Base-by-base conservation (phyloP, 1,140 invertebrate genomes). In the Drosophila repletoides region DNA sequence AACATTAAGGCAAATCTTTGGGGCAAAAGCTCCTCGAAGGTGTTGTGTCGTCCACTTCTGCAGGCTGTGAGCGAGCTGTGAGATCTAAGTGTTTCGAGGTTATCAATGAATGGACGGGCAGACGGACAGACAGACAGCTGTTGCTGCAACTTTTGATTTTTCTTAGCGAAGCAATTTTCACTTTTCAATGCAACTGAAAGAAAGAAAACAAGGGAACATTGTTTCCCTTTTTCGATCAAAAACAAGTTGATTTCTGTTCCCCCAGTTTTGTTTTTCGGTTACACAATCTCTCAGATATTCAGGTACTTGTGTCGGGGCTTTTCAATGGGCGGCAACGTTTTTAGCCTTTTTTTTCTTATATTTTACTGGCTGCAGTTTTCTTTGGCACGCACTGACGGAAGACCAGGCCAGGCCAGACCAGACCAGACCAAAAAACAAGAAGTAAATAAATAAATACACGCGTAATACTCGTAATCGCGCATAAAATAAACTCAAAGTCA, bases 141-240 rank as follows among this genome's bases (percentile, higher is more conserved):
- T 26, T 14, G 22, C 46, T 41, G 22, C 63, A 46, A 31, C 24
- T 53, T 55, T 55, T 24, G 6, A n/a, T 34, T 55, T 53, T 43
- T 58, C 36, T 59, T 46, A 14, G 29, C 66, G 34, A n/a, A 60
- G 40, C 67, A 80, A 76, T 81, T 81, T 81, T 83, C 77, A 81
- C 72, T 81, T n/a, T 83, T 83, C 69, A 66, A 19, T 52, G 61
- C 76, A 64, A 76, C 66, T 59, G 79, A 77, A 60, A 53, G 17
- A 43, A 48, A 28, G 9, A 49, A 67, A 70, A 77, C 75, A 68
- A 79, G 76, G 49, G 40, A 74, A 80, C 51, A 61, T 71, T 72
- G 59, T 69, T 59, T 38, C 34, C 29, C 19, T 38, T 17, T 31
- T 24, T n/a, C 21, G n/a, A 7, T 12, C 0, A n/a, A 5, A 28